A percentile compares a stretch with the other conserved stretches of the same genome.
These are phyloP conservation scores for Tetrapedia diversipes DNA, from an alignment of 2,888 invertebrate genomes.

Conservation along the genomic window DNA sequence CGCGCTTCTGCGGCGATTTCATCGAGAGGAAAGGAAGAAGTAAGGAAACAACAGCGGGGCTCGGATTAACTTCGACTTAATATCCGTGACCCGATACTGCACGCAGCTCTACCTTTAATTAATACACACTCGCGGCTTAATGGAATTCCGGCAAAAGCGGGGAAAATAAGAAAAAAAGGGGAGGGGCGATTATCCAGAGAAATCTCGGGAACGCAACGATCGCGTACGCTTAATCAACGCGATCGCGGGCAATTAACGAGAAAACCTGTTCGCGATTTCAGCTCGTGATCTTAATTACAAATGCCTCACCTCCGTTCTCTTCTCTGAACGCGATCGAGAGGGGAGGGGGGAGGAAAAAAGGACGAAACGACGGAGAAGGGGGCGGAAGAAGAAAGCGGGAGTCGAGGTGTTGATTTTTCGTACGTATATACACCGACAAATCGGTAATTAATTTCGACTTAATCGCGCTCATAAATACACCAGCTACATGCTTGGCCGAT, in stretches of 20 bases:
- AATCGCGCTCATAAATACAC: conserved; percentile 16
- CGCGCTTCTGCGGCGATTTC: too few species aligned
- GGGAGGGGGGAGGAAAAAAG: neutral
- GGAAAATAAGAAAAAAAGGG: neutral
- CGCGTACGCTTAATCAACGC: conserved; percentile 9
- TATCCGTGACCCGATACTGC: too few species aligned
- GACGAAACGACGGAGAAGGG: neutral
- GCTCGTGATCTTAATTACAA: conserved; percentile 20
- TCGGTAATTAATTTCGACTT: conserved; percentile 25
- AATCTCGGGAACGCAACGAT: neutral
- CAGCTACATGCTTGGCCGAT: neutral
- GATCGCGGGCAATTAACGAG: conserved; percentile 18
- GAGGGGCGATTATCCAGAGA: neutral
- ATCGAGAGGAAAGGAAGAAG: too few species aligned
- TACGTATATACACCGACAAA: conserved; percentile 5
- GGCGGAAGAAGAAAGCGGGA: neutral
- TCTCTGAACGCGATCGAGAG: neutral
- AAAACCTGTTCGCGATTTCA: conserved; percentile 12
- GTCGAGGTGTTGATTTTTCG: conserved; percentile 6
- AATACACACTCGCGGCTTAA: too few species aligned
- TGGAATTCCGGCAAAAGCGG: too few species aligned
- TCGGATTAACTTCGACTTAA: too few species aligned
- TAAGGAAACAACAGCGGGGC: too few species aligned
- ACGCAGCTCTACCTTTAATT: too few species aligned
- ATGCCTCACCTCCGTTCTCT: neutral